These are phyloP conservation scores for Blastobasis adustella DNA, from an alignment of 2,888 invertebrate species.

Conservation along the genomic window DNA sequence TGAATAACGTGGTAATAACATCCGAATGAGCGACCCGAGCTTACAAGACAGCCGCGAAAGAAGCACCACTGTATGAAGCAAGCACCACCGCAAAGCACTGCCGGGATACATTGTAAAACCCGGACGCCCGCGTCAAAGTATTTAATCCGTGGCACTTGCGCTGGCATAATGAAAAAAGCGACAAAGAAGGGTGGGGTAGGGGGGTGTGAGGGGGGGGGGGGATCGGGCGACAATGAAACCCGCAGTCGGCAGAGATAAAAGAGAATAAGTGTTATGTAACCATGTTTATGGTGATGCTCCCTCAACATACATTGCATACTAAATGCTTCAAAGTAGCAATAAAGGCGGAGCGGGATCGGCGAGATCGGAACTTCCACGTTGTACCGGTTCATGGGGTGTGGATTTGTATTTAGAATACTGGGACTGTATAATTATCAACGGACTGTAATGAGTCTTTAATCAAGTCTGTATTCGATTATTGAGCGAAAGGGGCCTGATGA, in stretches of 20 bases:
- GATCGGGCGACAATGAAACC: slow-evolving; percentile 9
- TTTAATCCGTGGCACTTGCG: slow-evolving; percentile 27
- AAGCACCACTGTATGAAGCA: not conserved
- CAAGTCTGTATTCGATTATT: too few relatives aligned
- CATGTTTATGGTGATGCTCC: not conserved
- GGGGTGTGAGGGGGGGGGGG: not conserved
- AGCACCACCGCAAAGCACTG: slow-evolving; percentile 1
- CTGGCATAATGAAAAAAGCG: slow-evolving; percentile 29
- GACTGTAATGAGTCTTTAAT: too few relatives aligned
- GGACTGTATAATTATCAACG: too few relatives aligned
- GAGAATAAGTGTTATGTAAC: slow-evolving; percentile 2
- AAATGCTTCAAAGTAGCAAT: not conserved
- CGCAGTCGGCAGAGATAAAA: not conserved
- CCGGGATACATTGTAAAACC: slow-evolving; percentile 1
- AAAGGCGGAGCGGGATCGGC: too few relatives aligned
- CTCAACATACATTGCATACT: not conserved
- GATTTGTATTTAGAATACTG: too few relatives aligned
- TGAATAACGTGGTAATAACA: too few relatives aligned
- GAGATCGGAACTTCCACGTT: too few relatives aligned
- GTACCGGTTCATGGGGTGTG: too few relatives aligned
- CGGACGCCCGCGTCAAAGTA: slow-evolving; percentile 23
- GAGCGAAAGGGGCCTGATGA: too few relatives aligned
- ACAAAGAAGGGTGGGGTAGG: slow-evolving; percentile 16
- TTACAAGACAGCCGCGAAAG: too few relatives aligned
- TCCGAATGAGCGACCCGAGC: too few relatives aligned